A percentile compares a stretch with the other conserved stretches of the same genome.
Evolutionary conservation across 2,797 vertebrate genomes (phyloP).

Genomic region (Protonibea diacanthus): DNA sequence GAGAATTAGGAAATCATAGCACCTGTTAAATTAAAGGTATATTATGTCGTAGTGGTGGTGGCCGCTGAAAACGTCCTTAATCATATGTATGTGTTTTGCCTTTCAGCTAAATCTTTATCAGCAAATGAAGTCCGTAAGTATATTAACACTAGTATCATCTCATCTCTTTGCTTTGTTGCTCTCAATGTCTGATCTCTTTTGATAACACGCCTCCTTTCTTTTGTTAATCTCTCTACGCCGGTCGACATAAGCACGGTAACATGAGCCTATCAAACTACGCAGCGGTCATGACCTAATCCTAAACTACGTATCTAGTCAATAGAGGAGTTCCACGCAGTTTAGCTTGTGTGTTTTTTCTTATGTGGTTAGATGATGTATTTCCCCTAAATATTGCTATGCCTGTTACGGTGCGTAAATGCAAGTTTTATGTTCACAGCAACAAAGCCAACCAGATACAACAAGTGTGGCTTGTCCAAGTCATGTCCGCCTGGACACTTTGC

Average conservation of each 20-base stretch:
- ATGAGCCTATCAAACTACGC: not conserved
- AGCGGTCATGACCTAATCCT: not conserved
- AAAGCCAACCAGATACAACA: slow-evolving; percentile 87
- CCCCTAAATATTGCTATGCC: not conserved
- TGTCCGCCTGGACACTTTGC: slow-evolving; percentile 93
- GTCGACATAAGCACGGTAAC: not conserved
- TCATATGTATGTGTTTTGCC: not conserved
- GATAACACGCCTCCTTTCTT: not conserved
- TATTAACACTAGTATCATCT: slow-evolving; percentile 3
- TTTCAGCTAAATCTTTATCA: slow-evolving; percentile 83
- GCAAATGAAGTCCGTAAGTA: slow-evolving; percentile 87
- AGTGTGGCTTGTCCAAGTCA: slow-evolving; percentile 92
- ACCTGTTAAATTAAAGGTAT: accelerated
- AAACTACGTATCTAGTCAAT: not conserved
- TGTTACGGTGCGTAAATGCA: not conserved
- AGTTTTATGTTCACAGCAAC: slow-evolving; percentile 81
- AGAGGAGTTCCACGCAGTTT: not conserved
- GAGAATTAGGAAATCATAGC: not conserved
- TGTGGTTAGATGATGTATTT: not conserved
- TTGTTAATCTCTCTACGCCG: not conserved
- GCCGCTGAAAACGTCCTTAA: not conserved
- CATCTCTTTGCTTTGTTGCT: not conserved
- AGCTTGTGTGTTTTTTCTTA: not conserved
- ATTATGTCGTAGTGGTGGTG: not conserved
- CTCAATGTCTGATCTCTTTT: not conserved